Conservation (phyloP, 2,797 vertebrate species). For the Microchirus variegatus region DNA sequence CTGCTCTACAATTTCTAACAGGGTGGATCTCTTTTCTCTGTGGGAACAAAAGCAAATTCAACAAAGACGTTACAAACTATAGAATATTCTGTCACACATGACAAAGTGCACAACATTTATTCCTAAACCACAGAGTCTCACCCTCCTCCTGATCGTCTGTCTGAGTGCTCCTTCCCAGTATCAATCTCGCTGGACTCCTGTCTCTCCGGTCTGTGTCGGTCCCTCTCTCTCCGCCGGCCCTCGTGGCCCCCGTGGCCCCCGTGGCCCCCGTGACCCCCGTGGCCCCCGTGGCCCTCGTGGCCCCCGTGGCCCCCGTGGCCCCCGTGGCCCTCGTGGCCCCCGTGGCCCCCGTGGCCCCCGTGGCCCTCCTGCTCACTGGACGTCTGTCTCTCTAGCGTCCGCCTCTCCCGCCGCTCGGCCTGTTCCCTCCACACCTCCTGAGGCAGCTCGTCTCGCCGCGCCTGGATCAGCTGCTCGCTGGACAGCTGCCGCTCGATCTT, state of each 20-base stretch:
- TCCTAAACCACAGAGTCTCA: constrained; percentile 62
- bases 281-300: constrained; percentile 68
- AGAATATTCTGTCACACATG: too few relatives aligned
- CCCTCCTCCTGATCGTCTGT: constrained; percentile 83
- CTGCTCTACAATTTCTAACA: constrained; percentile 94
- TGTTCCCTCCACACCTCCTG: constrained; percentile 85
- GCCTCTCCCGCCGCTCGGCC: constrained; percentile 76
- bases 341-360: constrained; percentile 70
- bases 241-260: constrained; percentile 72
- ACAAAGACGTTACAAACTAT: neutral
- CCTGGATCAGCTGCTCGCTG: constrained; percentile 82
- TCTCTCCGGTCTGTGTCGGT: constrained; percentile 85
- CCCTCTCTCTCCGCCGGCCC: constrained; percentile 81
- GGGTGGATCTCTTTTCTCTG: constrained; percentile 87
- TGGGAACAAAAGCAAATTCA: constrained; percentile 1
- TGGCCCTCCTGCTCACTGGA: constrained; percentile 80
- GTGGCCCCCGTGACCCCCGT: constrained; percentile 74
- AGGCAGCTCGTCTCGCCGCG: constrained; percentile 81
- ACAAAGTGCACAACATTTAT: too few relatives aligned
- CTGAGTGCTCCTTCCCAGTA: constrained; percentile 82
- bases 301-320: constrained; percentile 70
- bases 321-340: too few relatives aligned
- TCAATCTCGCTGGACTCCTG: constrained; percentile 93
- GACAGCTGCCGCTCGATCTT: constrained; percentile 79
- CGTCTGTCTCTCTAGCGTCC: constrained; percentile 82